Evolutionary conservation across 37 sponge, comb jelly and placozoan species (phyloP), one percentile per base, ranked within the genome.

Genomic region (Spongilla lacustris): DNA sequence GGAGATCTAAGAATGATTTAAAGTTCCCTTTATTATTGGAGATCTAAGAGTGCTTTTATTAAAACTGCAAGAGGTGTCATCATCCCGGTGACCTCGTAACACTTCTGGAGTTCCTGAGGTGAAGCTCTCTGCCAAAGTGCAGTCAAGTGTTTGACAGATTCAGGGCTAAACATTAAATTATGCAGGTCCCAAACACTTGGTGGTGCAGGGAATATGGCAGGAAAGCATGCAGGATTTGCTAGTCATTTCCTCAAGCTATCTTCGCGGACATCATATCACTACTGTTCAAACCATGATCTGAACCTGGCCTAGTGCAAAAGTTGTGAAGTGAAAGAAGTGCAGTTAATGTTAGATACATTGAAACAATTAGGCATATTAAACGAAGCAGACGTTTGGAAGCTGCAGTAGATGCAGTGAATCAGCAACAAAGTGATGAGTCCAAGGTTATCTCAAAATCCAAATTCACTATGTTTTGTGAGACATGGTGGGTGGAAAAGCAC

Each of bases 121-220:
- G 27, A 50, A 46, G 58, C 85, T 46, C 34, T 80, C 35, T 86
- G 81, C 34, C 36, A 37, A 67, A 17, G n/a, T 17, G 33, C 68
- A 25, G 30, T 21, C 36, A 22, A 41, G 68, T 71, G 73, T 30
- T 73, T 80, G 68, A 36, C 35, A 68, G 81, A 80, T 79, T 73
- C 58, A 58, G 58, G 58, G 58, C 58, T 58, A 58, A 17, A 58
- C 58, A 58, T 58, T 58, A 58, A 29, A 41, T 69, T 31, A 24
- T 69, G 33, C 23, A 13, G 88, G 35, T 81, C 72, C 14, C 88
- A 87, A 69, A 72, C 58, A 22, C 85, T 84, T 33, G 82, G 79
- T 86, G 87, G 87, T 37, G 87, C 87, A 33, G 87, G 81, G 26
- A 77, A 28, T 34, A 80, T 86, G 73, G 26, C 81, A 32, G 81